Conservation (phyloP, 2,113 vertebrate genomes). For the Ciconia stormi region DNA sequence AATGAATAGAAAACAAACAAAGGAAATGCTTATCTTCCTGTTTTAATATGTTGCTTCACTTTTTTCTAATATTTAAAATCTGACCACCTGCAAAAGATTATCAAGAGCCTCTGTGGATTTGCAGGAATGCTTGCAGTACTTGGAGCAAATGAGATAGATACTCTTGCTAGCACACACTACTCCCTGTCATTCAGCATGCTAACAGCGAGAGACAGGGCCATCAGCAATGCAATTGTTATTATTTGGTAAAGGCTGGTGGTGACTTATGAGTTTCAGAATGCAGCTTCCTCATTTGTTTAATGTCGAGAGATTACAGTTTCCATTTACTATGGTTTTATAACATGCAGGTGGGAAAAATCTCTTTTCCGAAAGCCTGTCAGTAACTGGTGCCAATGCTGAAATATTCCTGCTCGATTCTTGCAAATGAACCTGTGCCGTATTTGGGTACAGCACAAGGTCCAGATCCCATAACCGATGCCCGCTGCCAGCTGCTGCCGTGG, state of each 20-base stretch:
- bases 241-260: conserved; percentile 56
- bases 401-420: not conserved
- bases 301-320: conserved; percentile 42
- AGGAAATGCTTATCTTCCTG: conserved; percentile 52
- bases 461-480: fast-evolving
- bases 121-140: conserved; percentile 39
- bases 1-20: conserved; percentile 42
- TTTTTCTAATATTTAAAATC: conserved; percentile 54
- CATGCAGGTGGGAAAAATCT: conserved; percentile 52
- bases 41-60: conserved; percentile 14
- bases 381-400: conserved; percentile 6
- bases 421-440: not conserved
- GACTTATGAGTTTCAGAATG: conserved; percentile 60
- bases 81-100: conserved; percentile 64
- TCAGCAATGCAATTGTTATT: conserved; percentile 33
- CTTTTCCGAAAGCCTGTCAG: not conserved
- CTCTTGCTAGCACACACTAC: not conserved
- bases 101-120: conserved; percentile 27
- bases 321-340: conserved; percentile 60
- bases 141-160: conserved; percentile 35
- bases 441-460: not conserved
- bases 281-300: conserved; percentile 60
- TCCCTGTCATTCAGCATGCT: conserved; percentile 8
- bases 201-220: not conserved
- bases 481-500: not conserved